Base-by-base conservation (phyloP, 2,888 invertebrate species). In the Perdita meconis region DNA sequence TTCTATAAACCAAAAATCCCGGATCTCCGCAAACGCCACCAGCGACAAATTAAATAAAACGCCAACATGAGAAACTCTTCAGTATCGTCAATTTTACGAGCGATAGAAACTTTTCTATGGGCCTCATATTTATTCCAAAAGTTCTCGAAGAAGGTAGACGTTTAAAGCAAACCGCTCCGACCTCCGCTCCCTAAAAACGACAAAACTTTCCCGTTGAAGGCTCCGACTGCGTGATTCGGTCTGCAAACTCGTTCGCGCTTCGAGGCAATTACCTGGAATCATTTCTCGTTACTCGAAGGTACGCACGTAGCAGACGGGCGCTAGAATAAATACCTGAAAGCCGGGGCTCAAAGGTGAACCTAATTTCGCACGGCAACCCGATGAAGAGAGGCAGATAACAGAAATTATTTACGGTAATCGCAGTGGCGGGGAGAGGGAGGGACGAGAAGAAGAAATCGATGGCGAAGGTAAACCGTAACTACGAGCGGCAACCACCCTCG, bases 341-440 rank as follows among this genome's bases (percentile, higher is more conserved):
- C 51, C n/a, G 2, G n/a, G 13, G 26, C n/a, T 42, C 59, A 60
- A 70, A 71, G 38, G 53, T 42, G 72, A 60, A 47, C 53, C 53
- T 36, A 60, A 71, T 72, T 53, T 44, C 24, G 36, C 38, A 34
- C n/a, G 60, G 44, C 8, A 24, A 38, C 12, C 10, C 13, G 40
- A 24, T 4, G 30, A 50, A 22, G 10, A 30, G 24, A 38, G n/a
- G 16, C 56, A 57, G 51, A 36, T 53, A 30, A 51, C 40, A 42
- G 59, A 36, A 60, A 72, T 70, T 71, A 71, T 70, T 71, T 71
- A 71, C 71, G 72, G 60, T 70, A 72, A 72, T 60, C 59, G 71
- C 42, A n/a, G n/a, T n/a, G n/a, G n/a, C n/a, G n/a, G n/a, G n/a
- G n/a, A n/a, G n/a, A n/a, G n/a, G n/a, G n/a, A n/a, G n/a, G n/a